These are phyloP conservation scores for Eufriesea mexicana DNA, from an alignment of 1,140 invertebrate genomes.

Conservation along the genomic window DNA sequence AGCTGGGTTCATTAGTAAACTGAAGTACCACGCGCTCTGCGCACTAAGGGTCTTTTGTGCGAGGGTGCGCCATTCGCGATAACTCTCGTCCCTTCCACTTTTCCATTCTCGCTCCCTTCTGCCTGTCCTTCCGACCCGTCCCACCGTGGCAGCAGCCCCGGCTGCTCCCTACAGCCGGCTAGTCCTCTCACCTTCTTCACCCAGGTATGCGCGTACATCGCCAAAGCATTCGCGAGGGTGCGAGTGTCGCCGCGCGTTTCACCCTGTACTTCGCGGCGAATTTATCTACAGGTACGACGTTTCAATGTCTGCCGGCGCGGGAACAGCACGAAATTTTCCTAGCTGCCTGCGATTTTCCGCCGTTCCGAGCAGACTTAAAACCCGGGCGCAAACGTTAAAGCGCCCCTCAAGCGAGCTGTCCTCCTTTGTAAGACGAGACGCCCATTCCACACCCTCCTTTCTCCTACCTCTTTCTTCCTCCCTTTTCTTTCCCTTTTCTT, in stretches of 20 bases:
- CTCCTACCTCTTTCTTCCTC: neutral
- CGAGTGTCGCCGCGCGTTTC: neutral
- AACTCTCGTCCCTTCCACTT: slow-evolving; percentile 59
- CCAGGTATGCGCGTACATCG: neutral
- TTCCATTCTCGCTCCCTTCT: slow-evolving; percentile 24
- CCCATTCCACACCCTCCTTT: neutral
- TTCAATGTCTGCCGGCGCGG: slow-evolving; percentile 10
- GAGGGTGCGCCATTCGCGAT: slow-evolving; percentile 68
- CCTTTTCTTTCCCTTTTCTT: neutral
- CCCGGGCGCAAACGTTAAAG: slow-evolving; percentile 14
- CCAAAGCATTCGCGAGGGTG: neutral
- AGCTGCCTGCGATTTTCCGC: slow-evolving; percentile 34
- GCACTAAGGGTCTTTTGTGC: slow-evolving; percentile 73
- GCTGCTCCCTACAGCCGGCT: neutral
- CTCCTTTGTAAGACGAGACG: slow-evolving; percentile 20
- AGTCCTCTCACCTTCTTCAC: slow-evolving; percentile 23
- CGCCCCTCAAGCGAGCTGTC: slow-evolving; percentile 15
- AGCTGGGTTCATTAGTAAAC: slow-evolving; percentile 80
- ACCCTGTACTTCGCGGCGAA: neutral
- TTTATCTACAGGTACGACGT: slow-evolving; percentile 23
- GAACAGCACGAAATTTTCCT: slow-evolving; percentile 12
- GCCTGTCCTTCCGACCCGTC: neutral
- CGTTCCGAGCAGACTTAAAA: slow-evolving; percentile 34
- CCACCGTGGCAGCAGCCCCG: neutral
- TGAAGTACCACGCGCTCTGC: slow-evolving; percentile 71